phyloP scores from a whole-genome alignment of 2,113 vertebrate species.

The Grus americana region DNA sequence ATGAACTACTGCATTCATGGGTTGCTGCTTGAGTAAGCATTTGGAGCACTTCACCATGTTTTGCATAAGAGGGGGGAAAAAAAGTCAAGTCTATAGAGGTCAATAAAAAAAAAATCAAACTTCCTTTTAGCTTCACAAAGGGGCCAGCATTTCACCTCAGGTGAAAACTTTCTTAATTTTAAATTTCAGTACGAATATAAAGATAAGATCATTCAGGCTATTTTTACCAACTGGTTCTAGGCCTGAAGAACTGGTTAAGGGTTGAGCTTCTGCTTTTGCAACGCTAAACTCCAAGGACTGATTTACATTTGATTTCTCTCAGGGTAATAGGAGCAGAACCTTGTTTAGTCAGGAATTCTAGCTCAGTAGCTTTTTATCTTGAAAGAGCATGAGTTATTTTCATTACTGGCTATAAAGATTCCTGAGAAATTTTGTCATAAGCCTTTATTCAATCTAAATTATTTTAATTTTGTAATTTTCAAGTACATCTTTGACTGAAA shows the following conservation, averaged over 20 bases:
- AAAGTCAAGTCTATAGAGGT: neutral
- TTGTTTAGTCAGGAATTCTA: neutral
- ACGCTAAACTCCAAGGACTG: neutral
- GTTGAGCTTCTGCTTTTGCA: neutral
- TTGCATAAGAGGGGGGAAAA: neutral
- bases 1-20: neutral
- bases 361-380: neutral
- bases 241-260: neutral
- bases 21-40: neutral
- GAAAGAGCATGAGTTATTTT: neutral
- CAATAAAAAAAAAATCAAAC: neutral
- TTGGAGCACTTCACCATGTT: neutral
- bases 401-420: neutral
- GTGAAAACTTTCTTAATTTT: neutral
- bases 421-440: neutral
- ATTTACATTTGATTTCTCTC: neutral
- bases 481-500: neutral
- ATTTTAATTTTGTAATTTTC: neutral
- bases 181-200: neutral
- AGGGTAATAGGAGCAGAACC: neutral
- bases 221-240: neutral
- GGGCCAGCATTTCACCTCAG: neutral
- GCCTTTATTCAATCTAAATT: neutral
- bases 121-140: neutral
- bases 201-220: neutral